Base-by-base conservation (phyloP, 2,113 vertebrate genomes). In the Acrocephalus kingi region DNA sequence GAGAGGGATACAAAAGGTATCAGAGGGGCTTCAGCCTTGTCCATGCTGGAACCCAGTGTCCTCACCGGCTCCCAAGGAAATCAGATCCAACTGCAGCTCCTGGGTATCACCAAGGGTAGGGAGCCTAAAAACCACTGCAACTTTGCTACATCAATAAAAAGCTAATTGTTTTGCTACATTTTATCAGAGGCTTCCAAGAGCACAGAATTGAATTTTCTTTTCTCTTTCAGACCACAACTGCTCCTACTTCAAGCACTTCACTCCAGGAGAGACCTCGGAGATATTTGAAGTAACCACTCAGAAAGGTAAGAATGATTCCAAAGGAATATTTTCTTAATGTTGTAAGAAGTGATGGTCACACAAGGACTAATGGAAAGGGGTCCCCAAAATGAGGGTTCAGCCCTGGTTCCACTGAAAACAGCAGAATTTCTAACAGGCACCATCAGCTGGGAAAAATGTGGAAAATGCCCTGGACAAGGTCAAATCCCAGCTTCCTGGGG, bases 231-330 rank as follows among this genome's bases (percentile, higher is more conserved):
- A 98, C n/a, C 97, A 98, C 93, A 99, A 98, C 98, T 99, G 99
- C 94, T 98, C 99, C 24, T 99, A 99, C 97, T 99, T 99, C 97
- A 98, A 98, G 79, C 99, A 99, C 95, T 99, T 99, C 96, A 99
- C 98, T 52, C 98, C 99, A 3, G 99, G 99, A 27, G 96, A 98
- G 93, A 98, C 98, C 63, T 97, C 98, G 0, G 98, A 99, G 93
- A 98, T 99, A 96, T 99, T 99, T 88, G 98, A 99, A 96, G 98
- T 99, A 58, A 99, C 98, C 93, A 99, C 99, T 39, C 99, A 99
- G 95, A 99, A 99, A 98, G 99, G 99, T 99, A 97, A 88, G 98
- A 74, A 55, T 4, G 4, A 46, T 20, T 27, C 27, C 15, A 45
- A 9, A 83, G 66, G 83, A 43, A 8, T 35, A 31, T 52, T 89